phyloP scores from a whole-genome alignment of 1,140 invertebrate genomes.

The Ceratina japonica region DNA sequence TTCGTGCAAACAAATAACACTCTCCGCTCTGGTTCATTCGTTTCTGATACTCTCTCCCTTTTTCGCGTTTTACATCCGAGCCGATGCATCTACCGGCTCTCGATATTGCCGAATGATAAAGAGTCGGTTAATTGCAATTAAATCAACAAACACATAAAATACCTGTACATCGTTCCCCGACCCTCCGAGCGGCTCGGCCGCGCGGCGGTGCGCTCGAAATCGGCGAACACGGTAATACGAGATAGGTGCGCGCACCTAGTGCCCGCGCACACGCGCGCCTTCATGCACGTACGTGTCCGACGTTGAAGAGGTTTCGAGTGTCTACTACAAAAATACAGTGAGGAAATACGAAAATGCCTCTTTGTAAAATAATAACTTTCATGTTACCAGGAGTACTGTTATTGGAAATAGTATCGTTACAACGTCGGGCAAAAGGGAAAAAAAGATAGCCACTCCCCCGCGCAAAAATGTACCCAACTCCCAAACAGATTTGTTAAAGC shows the following conservation, averaged over 20 bases:
- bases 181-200: not conserved
- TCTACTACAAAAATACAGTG: constrained; percentile 30
- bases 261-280: not conserved
- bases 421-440: not conserved
- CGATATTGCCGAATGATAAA: constrained; percentile 60
- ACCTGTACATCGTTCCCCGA: constrained; percentile 22
- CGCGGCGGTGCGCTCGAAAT: constrained; percentile 29
- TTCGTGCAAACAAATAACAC: constrained; percentile 58
- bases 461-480: not conserved
- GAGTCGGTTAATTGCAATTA: constrained; percentile 59
- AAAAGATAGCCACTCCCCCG: not conserved
- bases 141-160: constrained; percentile 57
- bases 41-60: constrained; percentile 37
- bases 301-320: constrained; percentile 44
- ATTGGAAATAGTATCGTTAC: not conserved
- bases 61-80: constrained; percentile 30
- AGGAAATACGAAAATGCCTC: constrained; percentile 23
- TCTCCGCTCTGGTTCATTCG: constrained; percentile 37
- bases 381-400: not conserved
- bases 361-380: constrained; percentile 43
- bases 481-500: not conserved
- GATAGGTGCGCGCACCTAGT: constrained; percentile 4
- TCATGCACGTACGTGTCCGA: constrained; percentile 5
- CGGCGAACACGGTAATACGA: constrained; percentile 36
- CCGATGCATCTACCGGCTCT: constrained; percentile 25